phyloP scores from a whole-genome alignment of 2,888 invertebrate genomes.

The Linyphia triangularis region DNA sequence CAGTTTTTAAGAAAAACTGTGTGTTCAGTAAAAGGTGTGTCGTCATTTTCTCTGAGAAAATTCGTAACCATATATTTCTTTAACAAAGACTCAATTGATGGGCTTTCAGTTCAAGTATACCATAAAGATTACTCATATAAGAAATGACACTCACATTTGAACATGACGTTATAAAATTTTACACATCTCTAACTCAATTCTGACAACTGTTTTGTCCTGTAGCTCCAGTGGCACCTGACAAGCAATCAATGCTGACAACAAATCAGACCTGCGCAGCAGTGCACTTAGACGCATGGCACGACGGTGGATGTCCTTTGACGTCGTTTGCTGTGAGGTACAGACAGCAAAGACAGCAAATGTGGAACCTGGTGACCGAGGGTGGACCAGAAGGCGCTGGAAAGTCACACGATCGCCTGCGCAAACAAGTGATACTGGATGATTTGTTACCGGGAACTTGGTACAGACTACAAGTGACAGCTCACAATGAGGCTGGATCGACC shows the following conservation, averaged over 20 bases:
- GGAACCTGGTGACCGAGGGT: slow-evolving; percentile 83
- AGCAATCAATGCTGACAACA: slow-evolving; percentile 87
- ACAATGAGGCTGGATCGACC: slow-evolving; percentile 80
- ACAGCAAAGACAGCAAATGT: slow-evolving; percentile 82
- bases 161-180: background rate
- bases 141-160: too few relatives aligned
- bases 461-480: slow-evolving; percentile 80
- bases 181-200: background rate
- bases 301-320: slow-evolving; percentile 79
- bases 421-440: slow-evolving; percentile 76
- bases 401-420: slow-evolving; percentile 14
- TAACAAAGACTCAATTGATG: too few relatives aligned
- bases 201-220: background rate
- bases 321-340: slow-evolving; percentile 79
- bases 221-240: slow-evolving; percentile 95
- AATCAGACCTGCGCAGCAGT: slow-evolving; percentile 94
- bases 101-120: too few relatives aligned
- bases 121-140: too few relatives aligned
- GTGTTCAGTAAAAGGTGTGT: too few relatives aligned
- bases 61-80: too few relatives aligned
- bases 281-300: slow-evolving; percentile 93
- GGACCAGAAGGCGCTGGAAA: slow-evolving; percentile 75
- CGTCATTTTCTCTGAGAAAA: too few relatives aligned
- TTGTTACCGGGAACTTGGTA: slow-evolving; percentile 79
- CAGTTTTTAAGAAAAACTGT: too few relatives aligned